These are phyloP conservation scores for Lepilemur septentrionalis DNA, from an alignment of 2,797 vertebrate species.

Conservation along the genomic window DNA sequence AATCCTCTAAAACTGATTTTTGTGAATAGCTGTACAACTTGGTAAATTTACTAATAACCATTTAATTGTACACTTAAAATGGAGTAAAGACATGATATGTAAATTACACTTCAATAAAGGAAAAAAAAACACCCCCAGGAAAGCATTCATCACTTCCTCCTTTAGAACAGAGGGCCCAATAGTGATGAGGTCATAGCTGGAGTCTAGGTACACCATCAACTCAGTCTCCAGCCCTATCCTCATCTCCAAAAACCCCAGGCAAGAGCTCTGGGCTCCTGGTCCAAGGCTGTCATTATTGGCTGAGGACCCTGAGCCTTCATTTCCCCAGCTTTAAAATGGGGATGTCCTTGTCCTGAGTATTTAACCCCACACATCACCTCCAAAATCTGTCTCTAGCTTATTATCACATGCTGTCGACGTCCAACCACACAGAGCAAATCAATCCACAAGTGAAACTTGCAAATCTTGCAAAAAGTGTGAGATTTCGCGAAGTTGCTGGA, in stretches of 20 bases:
- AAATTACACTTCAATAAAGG: too few relatives aligned
- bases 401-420: neutral
- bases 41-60: too few relatives aligned
- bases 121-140: neutral
- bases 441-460: conserved; percentile 33
- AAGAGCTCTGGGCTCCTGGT: neutral
- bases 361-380: neutral
- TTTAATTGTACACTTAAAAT: too few relatives aligned
- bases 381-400: neutral
- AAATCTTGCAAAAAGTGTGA: conserved; percentile 29
- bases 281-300: neutral
- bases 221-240: neutral
- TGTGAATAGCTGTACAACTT: too few relatives aligned
- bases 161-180: neutral
- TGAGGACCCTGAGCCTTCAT: neutral
- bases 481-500: conserved; percentile 20
- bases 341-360: neutral
- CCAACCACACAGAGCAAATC: neutral
- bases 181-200: neutral
- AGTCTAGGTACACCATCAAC: neutral
- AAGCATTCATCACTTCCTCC: neutral
- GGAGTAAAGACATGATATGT: too few relatives aligned
- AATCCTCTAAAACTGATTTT: too few relatives aligned
- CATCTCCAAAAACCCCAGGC: neutral
- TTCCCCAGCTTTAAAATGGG: neutral